phyloP scores from a whole-genome alignment of 2,113 vertebrate genomes.

The Ia io region DNA sequence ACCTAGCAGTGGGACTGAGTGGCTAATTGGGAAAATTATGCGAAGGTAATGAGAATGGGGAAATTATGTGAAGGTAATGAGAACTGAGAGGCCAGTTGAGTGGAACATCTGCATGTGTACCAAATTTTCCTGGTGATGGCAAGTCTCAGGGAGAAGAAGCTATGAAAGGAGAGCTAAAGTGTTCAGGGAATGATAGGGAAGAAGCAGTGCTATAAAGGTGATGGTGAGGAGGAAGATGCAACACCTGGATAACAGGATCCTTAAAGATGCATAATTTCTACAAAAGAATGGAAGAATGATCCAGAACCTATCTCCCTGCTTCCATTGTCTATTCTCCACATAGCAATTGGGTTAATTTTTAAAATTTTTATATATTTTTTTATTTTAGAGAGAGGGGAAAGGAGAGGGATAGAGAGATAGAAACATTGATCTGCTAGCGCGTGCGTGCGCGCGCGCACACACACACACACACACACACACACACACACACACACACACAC shows the following conservation, averaged over 20 bases:
- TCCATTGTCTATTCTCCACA: background rate
- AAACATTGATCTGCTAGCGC: too few species aligned
- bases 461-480: too few species aligned
- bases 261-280: background rate
- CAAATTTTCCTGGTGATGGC: background rate
- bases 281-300: background rate
- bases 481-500: too few species aligned
- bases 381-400: too few species aligned
- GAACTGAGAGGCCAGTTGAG: background rate
- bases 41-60: background rate
- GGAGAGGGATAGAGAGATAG: too few species aligned
- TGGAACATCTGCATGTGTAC: fast-evolving
- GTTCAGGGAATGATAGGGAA: background rate
- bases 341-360: background rate
- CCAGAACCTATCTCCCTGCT: background rate
- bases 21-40: background rate
- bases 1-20: background rate
- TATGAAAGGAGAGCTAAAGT: background rate
- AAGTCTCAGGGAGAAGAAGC: background rate
- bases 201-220: background rate
- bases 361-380: too few species aligned
- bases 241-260: background rate
- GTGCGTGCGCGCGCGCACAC: fast-evolving
- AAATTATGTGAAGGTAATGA: background rate
- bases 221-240: background rate